These are phyloP conservation scores for Festucalex cinctus DNA, from an alignment of 2,113 vertebrate genomes.

Conservation along the genomic window DNA sequence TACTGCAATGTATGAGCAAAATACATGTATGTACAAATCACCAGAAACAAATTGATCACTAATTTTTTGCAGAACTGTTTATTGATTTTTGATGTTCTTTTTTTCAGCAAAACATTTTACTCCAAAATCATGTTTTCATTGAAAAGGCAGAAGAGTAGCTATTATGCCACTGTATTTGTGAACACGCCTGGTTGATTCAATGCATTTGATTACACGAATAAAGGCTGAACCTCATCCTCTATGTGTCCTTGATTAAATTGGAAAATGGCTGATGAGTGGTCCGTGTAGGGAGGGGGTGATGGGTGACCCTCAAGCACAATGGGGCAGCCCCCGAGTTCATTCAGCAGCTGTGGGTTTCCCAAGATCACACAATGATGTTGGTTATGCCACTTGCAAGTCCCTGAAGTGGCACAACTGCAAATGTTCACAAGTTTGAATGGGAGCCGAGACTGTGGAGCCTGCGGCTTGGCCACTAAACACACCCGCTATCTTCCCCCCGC, in stretches of 20 bases:
- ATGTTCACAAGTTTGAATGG: constrained; percentile 74
- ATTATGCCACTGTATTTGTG: constrained; percentile 29
- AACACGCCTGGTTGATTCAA: constrained; percentile 40
- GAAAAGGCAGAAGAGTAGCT: constrained; percentile 12
- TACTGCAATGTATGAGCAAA: background rate
- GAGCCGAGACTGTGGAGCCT: constrained; percentile 52
- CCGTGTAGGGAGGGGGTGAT: constrained; percentile 61
- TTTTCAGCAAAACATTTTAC: background rate
- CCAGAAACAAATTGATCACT: background rate
- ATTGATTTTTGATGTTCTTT: background rate
- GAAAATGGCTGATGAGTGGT: constrained; percentile 48
- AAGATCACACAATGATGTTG: constrained; percentile 80
- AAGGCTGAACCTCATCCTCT: constrained; percentile 37
- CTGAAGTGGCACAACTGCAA: constrained; percentile 71
- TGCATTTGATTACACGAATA: constrained; percentile 50
- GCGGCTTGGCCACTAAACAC: constrained; percentile 64
- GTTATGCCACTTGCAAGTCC: constrained; percentile 70
- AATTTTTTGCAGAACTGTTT: background rate
- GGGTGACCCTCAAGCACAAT: constrained; percentile 71
- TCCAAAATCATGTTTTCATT: background rate
- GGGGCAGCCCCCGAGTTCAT: constrained; percentile 66
- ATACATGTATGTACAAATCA: background rate
- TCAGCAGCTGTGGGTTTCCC: constrained; percentile 84
- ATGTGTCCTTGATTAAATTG: constrained; percentile 59
- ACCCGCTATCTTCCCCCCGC: constrained; percentile 61